Percentiles rank a stretch among this genome's conserved stretches.
Conservation (phyloP, 2,113 vertebrate species). For the Ptyas mucosa region DNA sequence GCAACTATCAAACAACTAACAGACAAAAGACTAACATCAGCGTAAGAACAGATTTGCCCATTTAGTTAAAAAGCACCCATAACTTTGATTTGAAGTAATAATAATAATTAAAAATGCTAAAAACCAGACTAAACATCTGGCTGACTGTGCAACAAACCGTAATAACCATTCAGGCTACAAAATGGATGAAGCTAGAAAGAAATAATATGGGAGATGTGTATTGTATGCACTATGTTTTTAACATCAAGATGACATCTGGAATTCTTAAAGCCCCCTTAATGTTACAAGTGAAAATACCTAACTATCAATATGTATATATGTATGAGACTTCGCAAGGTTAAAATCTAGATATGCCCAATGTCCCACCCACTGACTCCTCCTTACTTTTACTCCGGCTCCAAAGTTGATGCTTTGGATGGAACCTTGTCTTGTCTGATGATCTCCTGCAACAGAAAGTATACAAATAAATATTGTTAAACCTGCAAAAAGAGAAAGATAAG, state of each 20-base stretch:
- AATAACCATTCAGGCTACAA: background rate
- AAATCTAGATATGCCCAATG: too few species aligned
- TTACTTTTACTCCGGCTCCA: too few species aligned
- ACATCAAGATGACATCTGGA: constrained; percentile 3
- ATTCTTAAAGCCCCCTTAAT: background rate
- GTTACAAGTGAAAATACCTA: too few species aligned
- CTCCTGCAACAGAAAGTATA: too few species aligned
- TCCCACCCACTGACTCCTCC: too few species aligned
- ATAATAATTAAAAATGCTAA: background rate
- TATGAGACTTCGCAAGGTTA: too few species aligned
- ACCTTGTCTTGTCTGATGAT: too few species aligned
- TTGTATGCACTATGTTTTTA: background rate
- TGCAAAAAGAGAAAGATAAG: too few species aligned
- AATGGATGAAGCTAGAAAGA: background rate
- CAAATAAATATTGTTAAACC: too few species aligned
- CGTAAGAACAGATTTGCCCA: background rate
- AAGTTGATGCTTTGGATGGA: too few species aligned
- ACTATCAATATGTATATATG: too few species aligned
- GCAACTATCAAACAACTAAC: background rate
- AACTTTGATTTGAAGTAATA: background rate
- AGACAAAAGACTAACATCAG: background rate
- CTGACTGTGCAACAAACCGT: background rate
- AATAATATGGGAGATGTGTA: background rate
- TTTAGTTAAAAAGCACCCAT: background rate
- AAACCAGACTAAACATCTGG: background rate